A percentile compares a stretch with the other conserved stretches of the same genome.
Evolutionary conservation across 2,888 invertebrate genomes (phyloP).

Genomic region (Mythimna impura): DNA sequence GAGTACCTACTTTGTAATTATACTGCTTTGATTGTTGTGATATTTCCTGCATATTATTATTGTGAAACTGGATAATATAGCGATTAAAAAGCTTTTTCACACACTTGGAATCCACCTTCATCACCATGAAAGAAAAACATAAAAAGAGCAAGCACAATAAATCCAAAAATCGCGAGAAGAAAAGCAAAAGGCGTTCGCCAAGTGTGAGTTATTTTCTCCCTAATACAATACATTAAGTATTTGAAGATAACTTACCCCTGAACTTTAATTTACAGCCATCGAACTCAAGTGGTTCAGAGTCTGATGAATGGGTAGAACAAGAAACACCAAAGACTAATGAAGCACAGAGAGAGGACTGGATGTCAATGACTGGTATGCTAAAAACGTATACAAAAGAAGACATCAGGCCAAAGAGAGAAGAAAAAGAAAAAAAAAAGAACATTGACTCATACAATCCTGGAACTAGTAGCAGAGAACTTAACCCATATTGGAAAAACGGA

Average conservation of each 20-base stretch:
- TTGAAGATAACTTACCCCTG: neutral
- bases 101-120: neutral
- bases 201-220: conserved; percentile 70
- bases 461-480: conserved; percentile 94
- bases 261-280: conserved; percentile 73
- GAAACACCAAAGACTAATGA: conserved; percentile 59
- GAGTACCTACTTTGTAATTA: no score
- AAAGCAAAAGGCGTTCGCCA: conserved; percentile 67
- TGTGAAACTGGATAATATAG: neutral
- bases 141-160: conserved; percentile 69
- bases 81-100: neutral
- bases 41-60: neutral
- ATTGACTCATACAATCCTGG: conserved; percentile 92
- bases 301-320: conserved; percentile 92
- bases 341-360: conserved; percentile 94
- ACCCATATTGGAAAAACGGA: conserved; percentile 98
- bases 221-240: neutral
- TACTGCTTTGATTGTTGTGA: conserved; percentile 3
- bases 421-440: conserved; percentile 88
- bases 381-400: conserved; percentile 87
- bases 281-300: conserved; percentile 76
- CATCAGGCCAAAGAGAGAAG: conserved; percentile 85
- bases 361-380: conserved; percentile 91
- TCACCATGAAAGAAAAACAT: conserved; percentile 75
- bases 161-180: conserved; percentile 74